Base-by-base conservation (phyloP, 2,888 invertebrate genomes). In the Aspidiotus destructor region DNA sequence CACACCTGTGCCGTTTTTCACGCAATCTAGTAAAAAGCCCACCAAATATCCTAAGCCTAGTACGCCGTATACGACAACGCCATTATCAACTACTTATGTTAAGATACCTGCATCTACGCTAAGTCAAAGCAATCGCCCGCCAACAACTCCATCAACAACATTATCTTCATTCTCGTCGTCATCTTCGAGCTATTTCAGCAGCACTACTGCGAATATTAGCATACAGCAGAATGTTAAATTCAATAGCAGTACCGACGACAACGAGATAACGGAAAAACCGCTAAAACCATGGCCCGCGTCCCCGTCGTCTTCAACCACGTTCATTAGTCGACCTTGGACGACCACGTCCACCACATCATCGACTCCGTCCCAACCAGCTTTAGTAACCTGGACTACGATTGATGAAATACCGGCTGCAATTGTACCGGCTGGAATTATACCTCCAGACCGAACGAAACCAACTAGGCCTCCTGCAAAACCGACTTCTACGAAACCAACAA, bases 341-440 rank as follows among this genome's bases (percentile, higher is more conserved):
- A 48, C 8, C 13, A 57, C 55, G 15, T 15, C 65, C 1, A 60
- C 58, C 44, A 6, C 70, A 6, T 44, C 42, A 5, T 40, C 62
- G 7, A 71, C 69, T 13, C 69, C 73, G 9, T 72, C 75, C 8
- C 73, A 76, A 28, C 77, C 78, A 1, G 77, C 78, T 8, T 72
- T 82, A 11, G 79, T 81, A 9, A 81, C 81, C 0, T 82, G 82
- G 82, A 79, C 80, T 1, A 78, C 80, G 0, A 77, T 76, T 63
- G 78, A 79, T 16, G 78, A 77, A 63, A 77, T 77, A 13, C 72
- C 72, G 11, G 70, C 60, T 11, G 11, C n/a, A 1, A 48, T 48
- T 48, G n/a, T 48, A 1, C 28, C 28, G 5, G 1, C 28, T 28
- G 28, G 28, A 28, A 40, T 64, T 41, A 70, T 64, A 10, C 70